Evolutionary conservation across 2,113 vertebrate genomes (phyloP), one percentile per base, ranked within the genome.

Genomic region (Arvicanthis niloticus): DNA sequence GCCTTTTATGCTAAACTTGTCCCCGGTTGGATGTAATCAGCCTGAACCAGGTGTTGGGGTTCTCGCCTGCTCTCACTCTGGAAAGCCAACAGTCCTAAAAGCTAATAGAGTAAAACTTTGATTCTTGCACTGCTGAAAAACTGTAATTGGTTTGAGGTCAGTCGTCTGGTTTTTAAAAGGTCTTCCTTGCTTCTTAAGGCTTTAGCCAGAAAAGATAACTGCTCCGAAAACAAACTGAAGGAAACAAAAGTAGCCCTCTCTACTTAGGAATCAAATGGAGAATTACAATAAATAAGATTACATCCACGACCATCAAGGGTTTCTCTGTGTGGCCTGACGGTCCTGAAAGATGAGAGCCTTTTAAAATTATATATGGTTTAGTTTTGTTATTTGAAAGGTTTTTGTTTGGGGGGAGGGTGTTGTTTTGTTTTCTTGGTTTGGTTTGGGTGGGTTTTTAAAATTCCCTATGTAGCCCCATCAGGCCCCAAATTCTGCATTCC

Each of bases 41-140:
- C 82, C 67, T 94, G 92, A 96, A 95, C 91, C 91, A 95, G 86
- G 91, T 97, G 72, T 92, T 68, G 21, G 58, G 26, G 67, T 75
- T 80, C 89, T 94, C 67, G 26, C 81, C 7, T 13, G 58, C 12
- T 88, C 75, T 75, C 51, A 26, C 86, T 60, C 0, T 5, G 75
- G 67, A 90, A 53, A 88, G 45, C 51, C 93, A 93, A 88, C 22
- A 48, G 88, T 81, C 84, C 77, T 67, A 72, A 96, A 81, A 48
- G 75, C 62, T 53, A 94, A 95, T 53, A 94, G n/a, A 75, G 73
- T 87, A 91, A 97, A 89, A 75, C 84, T 70, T 77, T 68, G 45
- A 78, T 94, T 91, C 56, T 85, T 89, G 45, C 37, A 82, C 72
- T 72, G 10, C 72, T 95, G 42, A 70, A 95, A 95, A 95, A 94